A percentile compares a stretch with the other conserved stretches of the same genome.
phyloP scores from a whole-genome alignment of 2,113 vertebrate species.

The Anseranas semipalmata region DNA sequence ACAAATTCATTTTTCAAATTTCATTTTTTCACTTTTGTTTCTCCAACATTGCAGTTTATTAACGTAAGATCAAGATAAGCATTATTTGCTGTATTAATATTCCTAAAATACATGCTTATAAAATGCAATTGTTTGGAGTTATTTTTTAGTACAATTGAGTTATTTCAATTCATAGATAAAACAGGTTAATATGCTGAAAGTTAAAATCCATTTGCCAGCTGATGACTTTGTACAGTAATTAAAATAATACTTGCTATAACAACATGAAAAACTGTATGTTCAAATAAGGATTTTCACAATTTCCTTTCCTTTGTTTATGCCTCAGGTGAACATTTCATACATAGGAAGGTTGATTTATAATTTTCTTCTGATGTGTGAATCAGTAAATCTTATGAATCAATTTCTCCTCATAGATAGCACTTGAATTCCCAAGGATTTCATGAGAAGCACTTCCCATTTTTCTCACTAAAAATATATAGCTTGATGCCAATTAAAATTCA shows the following conservation, averaged over 20 bases:
- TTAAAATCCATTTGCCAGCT: slow-evolving; percentile 61
- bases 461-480: slow-evolving; percentile 65
- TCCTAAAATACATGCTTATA: slow-evolving; percentile 50
- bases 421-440: slow-evolving; percentile 55
- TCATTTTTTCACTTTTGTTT: slow-evolving; percentile 50
- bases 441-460: slow-evolving; percentile 52
- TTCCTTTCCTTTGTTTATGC: slow-evolving; percentile 57
- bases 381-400: slow-evolving; percentile 61
- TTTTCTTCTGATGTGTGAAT: slow-evolving; percentile 51
- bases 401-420: slow-evolving; percentile 48
- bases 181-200: slow-evolving; percentile 36
- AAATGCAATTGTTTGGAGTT: slow-evolving; percentile 42
- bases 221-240: slow-evolving; percentile 42
- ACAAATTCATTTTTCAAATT: not conserved
- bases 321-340: slow-evolving; percentile 60
- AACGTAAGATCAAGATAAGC: slow-evolving; percentile 17
- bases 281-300: slow-evolving; percentile 46
- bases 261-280: slow-evolving; percentile 60
- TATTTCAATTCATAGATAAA: slow-evolving; percentile 53
- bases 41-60: slow-evolving; percentile 50
- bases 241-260: slow-evolving; percentile 46
- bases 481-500: slow-evolving; percentile 73
- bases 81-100: slow-evolving; percentile 48
- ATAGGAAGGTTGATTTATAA: slow-evolving; percentile 58
- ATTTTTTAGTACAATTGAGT: slow-evolving; percentile 35